These are phyloP conservation scores for Calonectris borealis DNA, from an alignment of 2,113 vertebrate genomes.

Conservation along the genomic window DNA sequence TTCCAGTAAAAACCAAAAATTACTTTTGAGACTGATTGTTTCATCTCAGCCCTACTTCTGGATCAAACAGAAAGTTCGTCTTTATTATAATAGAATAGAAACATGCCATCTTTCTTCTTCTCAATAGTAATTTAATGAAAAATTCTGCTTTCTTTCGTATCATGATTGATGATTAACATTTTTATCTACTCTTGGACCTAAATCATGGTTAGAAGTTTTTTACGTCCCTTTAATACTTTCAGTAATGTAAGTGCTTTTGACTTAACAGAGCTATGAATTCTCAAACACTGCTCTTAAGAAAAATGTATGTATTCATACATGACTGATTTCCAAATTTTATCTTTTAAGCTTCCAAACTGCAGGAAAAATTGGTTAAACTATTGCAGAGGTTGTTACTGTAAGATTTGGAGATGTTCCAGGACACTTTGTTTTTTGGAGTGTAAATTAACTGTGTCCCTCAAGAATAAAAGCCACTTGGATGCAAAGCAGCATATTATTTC, in stretches of 20 bases:
- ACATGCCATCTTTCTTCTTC: background rate
- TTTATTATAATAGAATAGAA: background rate
- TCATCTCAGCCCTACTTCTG: background rate
- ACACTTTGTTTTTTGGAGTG: background rate
- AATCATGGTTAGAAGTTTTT: background rate
- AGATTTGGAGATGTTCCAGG: background rate
- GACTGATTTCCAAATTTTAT: background rate
- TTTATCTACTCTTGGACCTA: constrained; percentile 7
- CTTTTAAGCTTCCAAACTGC: background rate
- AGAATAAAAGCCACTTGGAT: background rate
- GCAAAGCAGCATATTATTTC: background rate
- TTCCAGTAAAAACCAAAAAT: background rate
- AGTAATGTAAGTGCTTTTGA: constrained; percentile 32
- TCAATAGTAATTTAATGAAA: background rate
- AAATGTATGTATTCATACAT: background rate
- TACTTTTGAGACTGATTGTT: background rate
- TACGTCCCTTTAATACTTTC: background rate
- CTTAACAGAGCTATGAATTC: constrained; percentile 13
- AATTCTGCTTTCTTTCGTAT: background rate
- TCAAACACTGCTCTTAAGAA: background rate
- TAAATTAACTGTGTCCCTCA: background rate
- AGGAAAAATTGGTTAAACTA: background rate
- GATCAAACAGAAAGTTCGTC: background rate
- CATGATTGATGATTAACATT: background rate
- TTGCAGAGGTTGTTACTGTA: background rate